phyloP scores from a whole-genome alignment of 2,888 invertebrate genomes.

The Lasioglossum leucozonium region DNA sequence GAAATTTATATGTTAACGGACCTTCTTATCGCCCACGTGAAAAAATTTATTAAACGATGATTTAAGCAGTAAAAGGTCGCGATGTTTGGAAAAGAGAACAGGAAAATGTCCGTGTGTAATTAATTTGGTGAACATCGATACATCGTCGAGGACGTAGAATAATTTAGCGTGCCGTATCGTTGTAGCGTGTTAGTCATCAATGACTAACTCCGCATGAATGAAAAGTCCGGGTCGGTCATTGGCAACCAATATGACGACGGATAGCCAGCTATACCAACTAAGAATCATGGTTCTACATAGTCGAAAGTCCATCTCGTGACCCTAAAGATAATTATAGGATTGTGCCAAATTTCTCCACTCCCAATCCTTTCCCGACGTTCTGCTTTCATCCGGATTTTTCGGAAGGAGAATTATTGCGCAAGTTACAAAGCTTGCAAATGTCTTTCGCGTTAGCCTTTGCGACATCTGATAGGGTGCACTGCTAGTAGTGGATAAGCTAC shows the following conservation, averaged over 20 bases:
- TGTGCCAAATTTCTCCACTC: slow-evolving; percentile 41
- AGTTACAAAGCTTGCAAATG: too few relatives aligned
- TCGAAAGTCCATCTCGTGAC: slow-evolving; percentile 52
- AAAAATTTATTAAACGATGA: not conserved
- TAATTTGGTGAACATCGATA: not conserved
- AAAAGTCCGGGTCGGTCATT: not conserved
- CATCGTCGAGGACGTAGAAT: not conserved
- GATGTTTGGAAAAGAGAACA: not conserved
- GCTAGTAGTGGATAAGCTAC: too few relatives aligned
- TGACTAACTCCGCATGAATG: slow-evolving; percentile 24
- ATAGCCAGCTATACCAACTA: not conserved
- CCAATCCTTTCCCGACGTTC: slow-evolving; percentile 2
- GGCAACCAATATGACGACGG: not conserved
- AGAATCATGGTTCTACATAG: not conserved
- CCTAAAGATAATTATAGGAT: slow-evolving; percentile 32
- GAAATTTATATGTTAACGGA: not conserved
- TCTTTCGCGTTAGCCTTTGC: too few relatives aligned
- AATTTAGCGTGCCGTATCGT: not conserved
- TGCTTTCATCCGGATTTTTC: not conserved
- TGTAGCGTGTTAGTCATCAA: slow-evolving; percentile 8
- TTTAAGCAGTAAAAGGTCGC: not conserved
- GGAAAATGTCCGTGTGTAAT: not conserved
- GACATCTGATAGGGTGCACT: too few relatives aligned
- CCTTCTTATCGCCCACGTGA: too few relatives aligned
- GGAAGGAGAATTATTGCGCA: too few relatives aligned